Conservation (phyloP, 2,888 invertebrate genomes). For the Drosophila fulvimacula region DNA sequence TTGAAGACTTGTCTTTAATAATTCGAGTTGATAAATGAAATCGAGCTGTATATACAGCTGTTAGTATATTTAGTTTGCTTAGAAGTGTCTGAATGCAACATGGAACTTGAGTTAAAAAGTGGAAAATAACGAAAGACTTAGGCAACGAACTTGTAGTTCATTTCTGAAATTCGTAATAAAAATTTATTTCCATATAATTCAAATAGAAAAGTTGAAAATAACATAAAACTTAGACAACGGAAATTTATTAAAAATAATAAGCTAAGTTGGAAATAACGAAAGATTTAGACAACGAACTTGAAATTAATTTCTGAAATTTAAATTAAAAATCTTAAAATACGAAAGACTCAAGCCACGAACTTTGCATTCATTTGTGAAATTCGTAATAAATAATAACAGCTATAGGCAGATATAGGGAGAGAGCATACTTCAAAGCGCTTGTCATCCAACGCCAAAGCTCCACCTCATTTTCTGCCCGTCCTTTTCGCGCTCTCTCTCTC, state of each 20-base stretch:
- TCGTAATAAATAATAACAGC: neutral
- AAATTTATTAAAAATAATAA: too few species aligned
- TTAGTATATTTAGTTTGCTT: neutral
- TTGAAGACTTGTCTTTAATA: neutral
- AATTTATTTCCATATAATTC: too few species aligned
- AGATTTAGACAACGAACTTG: constrained; percentile 67
- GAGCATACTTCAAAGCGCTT: neutral
- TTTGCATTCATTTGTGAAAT: neutral
- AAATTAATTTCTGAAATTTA: neutral
- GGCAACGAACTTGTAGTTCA: constrained; percentile 57
- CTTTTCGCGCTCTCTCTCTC: neutral
- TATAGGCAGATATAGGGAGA: neutral
- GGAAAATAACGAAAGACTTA: constrained; percentile 60
- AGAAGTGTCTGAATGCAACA: neutral
- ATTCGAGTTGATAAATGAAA: neutral
- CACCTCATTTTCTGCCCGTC: neutral
- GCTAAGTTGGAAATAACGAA: constrained; percentile 41
- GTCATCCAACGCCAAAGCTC: neutral
- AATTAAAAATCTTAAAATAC: constrained; percentile 25
- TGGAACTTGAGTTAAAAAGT: too few species aligned
- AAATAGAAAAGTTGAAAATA: neutral
- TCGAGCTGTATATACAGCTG: neutral
- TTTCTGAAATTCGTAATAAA: too few species aligned
- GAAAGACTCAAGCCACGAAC: constrained; percentile 70
- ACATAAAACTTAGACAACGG: constrained; percentile 69